Base-by-base conservation (phyloP, 2,888 invertebrate species). In the Sinodicranocentrus sp. region DNA sequence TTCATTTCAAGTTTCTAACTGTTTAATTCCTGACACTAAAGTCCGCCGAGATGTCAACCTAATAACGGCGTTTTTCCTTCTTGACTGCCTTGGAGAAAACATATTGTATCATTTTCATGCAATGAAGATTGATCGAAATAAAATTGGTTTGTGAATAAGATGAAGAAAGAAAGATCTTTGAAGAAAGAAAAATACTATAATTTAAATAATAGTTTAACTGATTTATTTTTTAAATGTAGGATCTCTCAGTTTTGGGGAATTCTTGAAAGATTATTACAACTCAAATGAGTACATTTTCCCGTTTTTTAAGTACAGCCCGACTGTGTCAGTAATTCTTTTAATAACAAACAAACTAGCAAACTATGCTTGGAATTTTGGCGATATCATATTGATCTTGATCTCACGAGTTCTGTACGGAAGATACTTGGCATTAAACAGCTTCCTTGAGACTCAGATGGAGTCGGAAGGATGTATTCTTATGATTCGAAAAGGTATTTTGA, bases 311-410 rank as follows among this genome's bases (percentile, higher is more conserved):
- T 87, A 85, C 75, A 78, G 57, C 25, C 82, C 85, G 8, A n/a
- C 76, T 21, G 44, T 86, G 0, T 68, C 87, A 0, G 19, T 83
- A 19, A 70, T 63, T 19, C 76, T 86, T 23, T 70, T 88, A 25
- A 28, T 83, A 17, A 84, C 84, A 6, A 87, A 87, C 71, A 87
- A 88, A 71, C 67, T 82, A 33, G 84, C 87, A 10, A 71, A 85
- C 13, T 87, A 84, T 59, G 87, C 86, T 21, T 87, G 87, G 86
- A 88, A 88, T 77, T 87, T 87, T 54, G 84, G 83, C 10, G 88
- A 88, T 77, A 65, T 87, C n/a, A 57, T 87, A 17, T 59, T 88
- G 2, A 87, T 88, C 75, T 65, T 88, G 44, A 68, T 87, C 8
- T 77, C 84, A 10, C 65, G 87, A 39, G 86, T 77, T 19, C 52